These are phyloP conservation scores for Tinea pellionella DNA, from an alignment of 2,888 invertebrate genomes.

Conservation along the genomic window DNA sequence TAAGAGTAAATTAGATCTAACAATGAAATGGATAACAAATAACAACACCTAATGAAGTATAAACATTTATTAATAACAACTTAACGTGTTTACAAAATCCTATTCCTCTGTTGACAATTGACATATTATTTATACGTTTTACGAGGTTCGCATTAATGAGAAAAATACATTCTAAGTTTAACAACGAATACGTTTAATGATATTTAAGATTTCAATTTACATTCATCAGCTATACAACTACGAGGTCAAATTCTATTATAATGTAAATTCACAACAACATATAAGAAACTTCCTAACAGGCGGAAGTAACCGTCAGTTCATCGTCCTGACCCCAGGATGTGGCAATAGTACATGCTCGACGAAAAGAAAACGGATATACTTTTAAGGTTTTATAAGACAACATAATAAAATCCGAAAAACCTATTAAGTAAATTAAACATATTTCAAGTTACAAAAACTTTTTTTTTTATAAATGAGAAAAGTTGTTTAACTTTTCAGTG, in stretches of 20 bases:
- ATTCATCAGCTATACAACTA: no score
- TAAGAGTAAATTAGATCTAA: neutral
- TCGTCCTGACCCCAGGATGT: constrained; percentile 47
- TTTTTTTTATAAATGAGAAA: no score
- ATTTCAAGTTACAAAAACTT: no score
- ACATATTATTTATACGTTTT: neutral
- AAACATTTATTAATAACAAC: neutral
- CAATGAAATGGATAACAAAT: neutral
- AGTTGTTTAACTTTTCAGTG: neutral
- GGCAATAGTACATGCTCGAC: constrained; percentile 19
- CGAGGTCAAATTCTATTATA: neutral
- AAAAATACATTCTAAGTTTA: no score
- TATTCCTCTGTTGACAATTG: no score
- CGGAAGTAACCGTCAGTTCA: constrained; percentile 37
- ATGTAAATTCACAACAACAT: neutral
- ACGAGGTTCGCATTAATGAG: neutral
- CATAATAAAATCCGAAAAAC: no score
- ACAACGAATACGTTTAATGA: no score
- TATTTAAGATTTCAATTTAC: no score
- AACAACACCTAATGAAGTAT: neutral
- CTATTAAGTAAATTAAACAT: no score
- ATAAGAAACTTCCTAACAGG: neutral
- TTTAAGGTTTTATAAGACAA: constrained; percentile 22
- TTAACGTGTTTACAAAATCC: neutral
- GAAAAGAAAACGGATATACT: constrained; percentile 42